Base-by-base conservation (phyloP, 2,113 vertebrate genomes). In the Limanda limanda region DNA sequence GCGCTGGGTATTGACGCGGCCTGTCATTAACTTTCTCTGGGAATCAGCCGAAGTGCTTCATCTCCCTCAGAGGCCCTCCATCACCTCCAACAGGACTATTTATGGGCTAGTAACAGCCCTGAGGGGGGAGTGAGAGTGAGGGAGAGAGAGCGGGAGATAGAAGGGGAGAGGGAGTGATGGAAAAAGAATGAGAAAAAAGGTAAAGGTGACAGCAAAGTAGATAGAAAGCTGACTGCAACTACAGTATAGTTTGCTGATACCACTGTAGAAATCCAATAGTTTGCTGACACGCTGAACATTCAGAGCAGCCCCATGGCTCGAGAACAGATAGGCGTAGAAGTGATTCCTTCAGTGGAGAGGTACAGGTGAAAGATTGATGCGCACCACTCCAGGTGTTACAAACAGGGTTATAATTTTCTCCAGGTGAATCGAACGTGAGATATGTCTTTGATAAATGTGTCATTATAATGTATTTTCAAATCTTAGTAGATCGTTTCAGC, bases 21-120 rank as follows among this genome's bases (percentile, higher is more conserved):
- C 90, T 91, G 92, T 91, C 92, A 85, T 91, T 93, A 92, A 88
- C 82, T 89, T 92, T 93, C 87, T 86, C 78, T 84, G 82, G 81
- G 86, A 86, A 90, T 93, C 89, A 90, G 79, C 71, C 62, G 54
- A 86, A 90, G 90, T 82, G 83, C 87, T 86, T 81, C 17, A 64
- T 89, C 86, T 88, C 77, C 69, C 86, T 73, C 78, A 48, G 62
- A 84, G 78, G 75, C 86, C 71, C 68, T 91, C 85, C 82, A 90
- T 93, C 89, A 88, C 85, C 77, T 91, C 83, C 85, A 86, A 63
- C 47, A 71, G 82, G 79, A 57, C 79, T 88, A 82, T 93, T 90
- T 91, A 92, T 87, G 82, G 81, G 71, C 23, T 37, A 83, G 71
- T 79, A 79, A 87, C 42, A 24, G 80, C 81, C 67, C 75, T 23